These are phyloP conservation scores for Etia nguti DNA, from an alignment of 2,113 vertebrate genomes.

Conservation along the genomic window DNA sequence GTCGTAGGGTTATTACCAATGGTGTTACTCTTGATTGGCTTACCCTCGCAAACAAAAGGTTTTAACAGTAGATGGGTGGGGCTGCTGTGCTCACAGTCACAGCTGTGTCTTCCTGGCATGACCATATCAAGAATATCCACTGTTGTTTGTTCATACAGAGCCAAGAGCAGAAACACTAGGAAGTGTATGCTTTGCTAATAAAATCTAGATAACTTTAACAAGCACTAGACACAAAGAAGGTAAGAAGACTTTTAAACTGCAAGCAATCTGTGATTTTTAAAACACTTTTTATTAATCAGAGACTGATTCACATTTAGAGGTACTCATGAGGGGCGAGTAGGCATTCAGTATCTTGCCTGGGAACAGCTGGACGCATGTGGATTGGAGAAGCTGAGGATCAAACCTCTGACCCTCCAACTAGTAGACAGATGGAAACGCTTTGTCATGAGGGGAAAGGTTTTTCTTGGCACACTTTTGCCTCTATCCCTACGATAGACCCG, in stretches of 20 bases:
- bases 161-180: neutral
- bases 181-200: neutral
- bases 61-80: too few relatives aligned
- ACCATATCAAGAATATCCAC: too few relatives aligned
- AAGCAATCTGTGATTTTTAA: neutral
- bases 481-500: neutral
- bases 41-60: too few relatives aligned
- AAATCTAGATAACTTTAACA: neutral
- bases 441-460: neutral
- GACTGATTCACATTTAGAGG: neutral
- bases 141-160: neutral
- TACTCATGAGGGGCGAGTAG: neutral
- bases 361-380: neutral
- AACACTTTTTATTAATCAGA: neutral
- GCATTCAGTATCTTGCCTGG: neutral
- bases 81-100: too few relatives aligned
- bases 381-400: neutral
- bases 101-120: too few relatives aligned
- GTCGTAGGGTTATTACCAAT: too few relatives aligned
- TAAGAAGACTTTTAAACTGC: neutral
- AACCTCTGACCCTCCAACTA: neutral
- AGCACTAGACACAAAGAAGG: neutral
- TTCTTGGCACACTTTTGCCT: neutral
- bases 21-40: too few relatives aligned
- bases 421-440: neutral